Conservation (phyloP, 2,797 vertebrate species). For the Anguilla marmorata region DNA sequence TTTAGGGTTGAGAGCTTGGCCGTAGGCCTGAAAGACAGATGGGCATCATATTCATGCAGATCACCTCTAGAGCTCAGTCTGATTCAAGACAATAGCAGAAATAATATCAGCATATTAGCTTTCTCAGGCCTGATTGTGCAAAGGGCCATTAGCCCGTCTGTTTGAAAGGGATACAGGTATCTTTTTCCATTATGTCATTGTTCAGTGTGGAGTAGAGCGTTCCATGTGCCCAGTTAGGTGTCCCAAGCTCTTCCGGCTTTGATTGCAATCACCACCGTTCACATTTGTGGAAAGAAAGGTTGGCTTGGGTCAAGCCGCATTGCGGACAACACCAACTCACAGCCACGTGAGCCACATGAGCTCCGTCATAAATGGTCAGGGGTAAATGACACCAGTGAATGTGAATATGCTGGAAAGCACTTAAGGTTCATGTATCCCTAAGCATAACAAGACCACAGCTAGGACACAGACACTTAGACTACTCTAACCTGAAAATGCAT, state of each 20-base stretch:
- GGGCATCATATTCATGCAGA: background rate
- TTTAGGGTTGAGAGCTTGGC: background rate
- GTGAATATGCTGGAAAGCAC: background rate
- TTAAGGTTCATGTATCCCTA: background rate
- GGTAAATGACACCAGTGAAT: background rate
- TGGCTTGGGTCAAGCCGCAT: background rate
- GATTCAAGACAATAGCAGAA: conserved; percentile 26
- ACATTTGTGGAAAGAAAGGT: background rate
- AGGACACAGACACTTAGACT: background rate
- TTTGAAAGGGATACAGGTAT: conserved; percentile 21
- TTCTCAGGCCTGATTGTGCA: conserved; percentile 7
- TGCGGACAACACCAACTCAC: background rate
- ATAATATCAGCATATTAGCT: conserved; percentile 21
- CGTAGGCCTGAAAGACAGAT: background rate
- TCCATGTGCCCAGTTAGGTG: conserved; percentile 11
- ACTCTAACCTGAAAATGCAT: background rate
- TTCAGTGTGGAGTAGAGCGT: background rate
- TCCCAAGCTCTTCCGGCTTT: conserved; percentile 11
- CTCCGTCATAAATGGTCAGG: background rate
- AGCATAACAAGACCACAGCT: background rate
- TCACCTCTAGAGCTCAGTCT: conserved; percentile 8
- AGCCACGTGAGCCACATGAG: background rate
- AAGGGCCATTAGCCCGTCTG: background rate
- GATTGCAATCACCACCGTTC: background rate
- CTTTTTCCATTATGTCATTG: conserved; percentile 26